phyloP scores from a whole-genome alignment of 2,888 invertebrate genomes.

The Caenorhabditis sulstoni region DNA sequence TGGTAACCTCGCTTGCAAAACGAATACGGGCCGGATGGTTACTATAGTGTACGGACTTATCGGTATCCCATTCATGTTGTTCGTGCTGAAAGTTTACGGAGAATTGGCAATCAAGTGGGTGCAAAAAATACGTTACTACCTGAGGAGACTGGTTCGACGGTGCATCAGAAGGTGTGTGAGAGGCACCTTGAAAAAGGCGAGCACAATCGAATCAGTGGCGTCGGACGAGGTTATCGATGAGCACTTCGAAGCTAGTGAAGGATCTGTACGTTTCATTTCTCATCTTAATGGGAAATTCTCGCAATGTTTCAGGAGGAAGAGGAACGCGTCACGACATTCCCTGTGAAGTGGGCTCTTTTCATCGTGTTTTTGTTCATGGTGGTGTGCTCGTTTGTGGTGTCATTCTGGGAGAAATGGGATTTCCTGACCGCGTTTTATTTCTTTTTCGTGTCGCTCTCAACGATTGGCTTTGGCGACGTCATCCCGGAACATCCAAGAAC shows the following conservation, averaged over 20 bases:
- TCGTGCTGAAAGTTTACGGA: slow-evolving; percentile 94
- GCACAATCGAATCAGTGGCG: slow-evolving; percentile 57
- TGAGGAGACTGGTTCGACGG: slow-evolving; percentile 37
- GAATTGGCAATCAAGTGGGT: slow-evolving; percentile 85
- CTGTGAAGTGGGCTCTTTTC: slow-evolving; percentile 62
- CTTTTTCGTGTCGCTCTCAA: slow-evolving; percentile 77
- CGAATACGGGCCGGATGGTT: slow-evolving; percentile 88
- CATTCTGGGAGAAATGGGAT: slow-evolving; percentile 77
- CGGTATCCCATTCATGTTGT: slow-evolving; percentile 95
- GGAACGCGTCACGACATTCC: slow-evolving; percentile 54
- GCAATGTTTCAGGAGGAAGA: slow-evolving; percentile 49
- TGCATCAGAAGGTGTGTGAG: slow-evolving; percentile 20
- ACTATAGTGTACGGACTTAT: slow-evolving; percentile 94
- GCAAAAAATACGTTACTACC: slow-evolving; percentile 60
- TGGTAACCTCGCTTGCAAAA: slow-evolving; percentile 94
- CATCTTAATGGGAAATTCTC: slow-evolving; percentile 10
- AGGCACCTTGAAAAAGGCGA: slow-evolving; percentile 21
- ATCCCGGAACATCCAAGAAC: slow-evolving; percentile 76
- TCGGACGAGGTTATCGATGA: slow-evolving; percentile 51
- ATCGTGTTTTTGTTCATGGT: slow-evolving; percentile 71
- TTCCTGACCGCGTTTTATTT: slow-evolving; percentile 77
- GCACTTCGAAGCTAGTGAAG: background rate
- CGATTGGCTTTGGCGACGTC: slow-evolving; percentile 78
- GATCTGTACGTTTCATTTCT: slow-evolving; percentile 35
- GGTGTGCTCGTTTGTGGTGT: slow-evolving; percentile 74